phyloP scores from a whole-genome alignment of 2,113 vertebrate genomes.

The Sander vitreus region DNA sequence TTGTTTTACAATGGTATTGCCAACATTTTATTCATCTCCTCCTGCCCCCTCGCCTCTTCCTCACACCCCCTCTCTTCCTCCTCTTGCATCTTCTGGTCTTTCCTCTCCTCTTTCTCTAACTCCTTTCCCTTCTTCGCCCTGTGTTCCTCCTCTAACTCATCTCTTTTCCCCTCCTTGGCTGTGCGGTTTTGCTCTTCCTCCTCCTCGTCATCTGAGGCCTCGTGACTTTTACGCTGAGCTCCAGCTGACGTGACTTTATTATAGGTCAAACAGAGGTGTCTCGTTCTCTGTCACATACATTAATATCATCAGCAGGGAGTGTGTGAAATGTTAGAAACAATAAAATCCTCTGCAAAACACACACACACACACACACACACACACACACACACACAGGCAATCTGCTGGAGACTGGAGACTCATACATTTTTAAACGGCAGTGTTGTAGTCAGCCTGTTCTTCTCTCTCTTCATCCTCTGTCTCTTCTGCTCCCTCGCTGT shows the following conservation, averaged over 20 bases:
- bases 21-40: not conserved
- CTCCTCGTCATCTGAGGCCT: slow-evolving; percentile 39
- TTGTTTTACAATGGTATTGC: no score
- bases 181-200: slow-evolving; percentile 17
- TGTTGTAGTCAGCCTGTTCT: slow-evolving; percentile 18
- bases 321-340: slow-evolving; percentile 14
- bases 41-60: not conserved
- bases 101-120: not conserved
- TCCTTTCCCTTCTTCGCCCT: not conserved
- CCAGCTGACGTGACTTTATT: slow-evolving; percentile 53
- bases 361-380: slow-evolving; percentile 19
- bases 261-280: slow-evolving; percentile 40
- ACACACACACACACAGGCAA: not conserved
- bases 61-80: not conserved
- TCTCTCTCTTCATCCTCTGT: slow-evolving; percentile 3
- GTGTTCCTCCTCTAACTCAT: not conserved
- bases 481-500: not conserved
- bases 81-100: not conserved
- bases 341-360: not conserved
- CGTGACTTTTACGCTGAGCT: slow-evolving; percentile 47
- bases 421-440: slow-evolving; percentile 63
- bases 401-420: slow-evolving; percentile 52
- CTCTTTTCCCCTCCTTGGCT: not conserved
- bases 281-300: slow-evolving; percentile 26
- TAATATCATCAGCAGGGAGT: slow-evolving; percentile 12